These are phyloP conservation scores for Enteromius paludinosus DNA, from an alignment of 2,797 vertebrate species.

Conservation along the genomic window DNA sequence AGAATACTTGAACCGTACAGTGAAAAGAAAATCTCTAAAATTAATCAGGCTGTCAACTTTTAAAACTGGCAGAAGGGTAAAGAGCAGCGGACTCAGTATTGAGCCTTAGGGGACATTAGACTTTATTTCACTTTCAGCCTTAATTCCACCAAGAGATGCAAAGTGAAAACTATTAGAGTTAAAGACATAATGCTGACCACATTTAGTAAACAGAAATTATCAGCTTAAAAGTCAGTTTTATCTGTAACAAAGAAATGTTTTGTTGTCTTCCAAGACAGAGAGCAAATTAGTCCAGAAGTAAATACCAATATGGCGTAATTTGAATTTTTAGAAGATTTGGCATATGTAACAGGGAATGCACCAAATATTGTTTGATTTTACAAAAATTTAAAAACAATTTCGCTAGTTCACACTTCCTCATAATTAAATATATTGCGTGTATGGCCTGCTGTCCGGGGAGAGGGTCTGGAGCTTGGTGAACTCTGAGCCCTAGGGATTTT, in stretches of 20 bases:
- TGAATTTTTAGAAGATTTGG: background rate
- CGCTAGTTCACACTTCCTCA: too few species aligned
- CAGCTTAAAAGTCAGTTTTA: background rate
- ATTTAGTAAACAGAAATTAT: background rate
- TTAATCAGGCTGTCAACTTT: background rate
- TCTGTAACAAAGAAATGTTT: background rate
- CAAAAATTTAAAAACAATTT: background rate
- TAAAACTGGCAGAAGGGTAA: background rate
- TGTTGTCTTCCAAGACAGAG: background rate
- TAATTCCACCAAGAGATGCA: background rate
- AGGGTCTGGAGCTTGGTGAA: too few species aligned
- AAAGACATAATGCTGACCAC: background rate
- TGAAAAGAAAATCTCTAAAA: background rate
- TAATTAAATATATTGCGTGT: too few species aligned
- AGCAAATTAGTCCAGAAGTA: background rate
- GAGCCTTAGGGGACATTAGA: constrained; percentile 4
- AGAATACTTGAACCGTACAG: background rate
- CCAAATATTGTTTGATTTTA: background rate
- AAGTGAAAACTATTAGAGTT: background rate
- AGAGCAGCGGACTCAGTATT: background rate
- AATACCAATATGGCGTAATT: background rate
- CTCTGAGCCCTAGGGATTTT: too few species aligned
- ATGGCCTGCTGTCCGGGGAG: too few species aligned
- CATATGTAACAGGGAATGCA: background rate
- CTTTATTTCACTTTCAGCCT: background rate